Percentiles rank a stretch among this genome's conserved stretches.
phyloP scores from a whole-genome alignment of 1,140 invertebrate species.

The Sminthurinus signatus region DNA sequence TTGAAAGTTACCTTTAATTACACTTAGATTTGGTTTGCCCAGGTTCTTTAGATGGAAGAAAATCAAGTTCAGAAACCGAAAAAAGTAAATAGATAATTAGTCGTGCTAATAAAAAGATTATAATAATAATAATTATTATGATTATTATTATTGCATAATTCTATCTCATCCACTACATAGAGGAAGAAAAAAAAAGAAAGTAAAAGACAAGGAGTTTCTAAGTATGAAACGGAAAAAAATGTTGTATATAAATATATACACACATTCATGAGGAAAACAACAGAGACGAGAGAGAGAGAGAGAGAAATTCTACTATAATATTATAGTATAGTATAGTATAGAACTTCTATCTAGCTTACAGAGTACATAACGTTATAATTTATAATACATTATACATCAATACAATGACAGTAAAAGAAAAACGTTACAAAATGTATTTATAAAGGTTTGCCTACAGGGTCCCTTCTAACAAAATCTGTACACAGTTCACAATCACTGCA shows the following conservation, averaged over 20 bases:
- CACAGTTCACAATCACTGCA: no score
- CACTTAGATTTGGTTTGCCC: slow-evolving; percentile 15
- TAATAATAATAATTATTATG: slow-evolving; percentile 8
- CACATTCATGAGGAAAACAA: not conserved
- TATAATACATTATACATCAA: no score
- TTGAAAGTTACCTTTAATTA: slow-evolving; percentile 18
- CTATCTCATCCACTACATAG: not conserved
- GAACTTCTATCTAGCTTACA: not conserved
- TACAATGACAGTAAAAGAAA: no score
- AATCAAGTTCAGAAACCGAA: not conserved
- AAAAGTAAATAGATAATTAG: slow-evolving; percentile 7
- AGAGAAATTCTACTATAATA: not conserved
- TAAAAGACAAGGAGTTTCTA: not conserved
- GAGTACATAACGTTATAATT: no score
- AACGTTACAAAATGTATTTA: no score
- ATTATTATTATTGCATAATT: not conserved
- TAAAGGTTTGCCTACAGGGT: no score
- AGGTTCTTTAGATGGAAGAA: slow-evolving; percentile 5
- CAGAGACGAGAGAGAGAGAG: not conserved
- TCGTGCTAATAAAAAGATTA: slow-evolving; percentile 1
- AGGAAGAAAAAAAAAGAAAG: not conserved
- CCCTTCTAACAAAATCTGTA: no score
- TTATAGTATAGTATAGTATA: not conserved
- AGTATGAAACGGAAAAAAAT: not conserved
- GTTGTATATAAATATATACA: not conserved